Evolutionary conservation across 2,888 invertebrate genomes (phyloP), one percentile per base, ranked within the genome.

Genomic region (Macrosiphum euphorbiae): DNA sequence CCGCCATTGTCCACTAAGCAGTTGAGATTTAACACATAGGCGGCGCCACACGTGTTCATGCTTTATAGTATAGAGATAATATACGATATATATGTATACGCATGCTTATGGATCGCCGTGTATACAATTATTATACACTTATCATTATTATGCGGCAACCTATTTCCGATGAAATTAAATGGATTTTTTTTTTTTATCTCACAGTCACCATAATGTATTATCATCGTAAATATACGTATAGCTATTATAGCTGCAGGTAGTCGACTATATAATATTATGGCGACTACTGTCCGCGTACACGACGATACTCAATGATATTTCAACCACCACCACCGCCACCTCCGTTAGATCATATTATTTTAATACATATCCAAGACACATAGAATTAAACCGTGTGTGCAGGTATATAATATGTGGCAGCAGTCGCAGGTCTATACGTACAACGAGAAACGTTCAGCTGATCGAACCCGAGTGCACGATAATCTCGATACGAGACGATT

Each of bases 261-360:
- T 78, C 78, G 35, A 78, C 78, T 20, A 7, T 26, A 26, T 26
- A 58, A 24, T 26, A 58, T 13, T 35, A 35, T 20, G 35, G 78
- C 78, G 78, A 78, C 78, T 78, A 78, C 78, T 78, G 78, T 78
- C 78, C 78, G 20, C 35, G 78, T 35, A 78, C 35, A 78, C 78
- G 26, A 20, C 35, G 16, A 78, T 78, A 35, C 78, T 78, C 78
- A 78, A 78, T 78, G 35, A 78, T 41, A 78, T 67, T 78, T 78
- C 78, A 35, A 35, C 20, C 35, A 16, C 67, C n/a, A 20, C 55
- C 16, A 8, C 78, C 35, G 20, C 20, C 67, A 11, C 35, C 67
- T n/a, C 67, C 78, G 78, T 78, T 35, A 1, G 78, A 78, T 78
- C 35, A 35, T 78, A 35, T 78, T 35, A 35, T 35, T 78, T 78